These are phyloP conservation scores for Pandemis heparana DNA, from an alignment of 2,888 invertebrate genomes.

Conservation along the genomic window DNA sequence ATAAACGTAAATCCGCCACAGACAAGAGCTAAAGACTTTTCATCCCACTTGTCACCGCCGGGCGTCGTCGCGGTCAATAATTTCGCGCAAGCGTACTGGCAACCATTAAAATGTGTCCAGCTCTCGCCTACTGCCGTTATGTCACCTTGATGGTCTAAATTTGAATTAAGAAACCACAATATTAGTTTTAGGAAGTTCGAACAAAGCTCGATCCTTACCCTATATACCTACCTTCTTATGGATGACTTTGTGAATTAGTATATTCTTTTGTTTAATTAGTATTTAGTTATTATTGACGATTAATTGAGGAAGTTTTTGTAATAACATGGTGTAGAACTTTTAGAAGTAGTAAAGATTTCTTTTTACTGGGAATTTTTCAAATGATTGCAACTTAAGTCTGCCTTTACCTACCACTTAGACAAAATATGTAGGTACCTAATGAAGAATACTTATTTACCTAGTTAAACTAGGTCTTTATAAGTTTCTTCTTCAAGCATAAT, in stretches of 20 bases:
- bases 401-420: background rate
- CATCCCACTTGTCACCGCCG: conserved; percentile 54
- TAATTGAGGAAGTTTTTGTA: too few relatives aligned
- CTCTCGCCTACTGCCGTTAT: background rate
- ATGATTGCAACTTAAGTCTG: background rate
- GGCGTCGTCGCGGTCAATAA: conserved; percentile 69
- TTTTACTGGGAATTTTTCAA: background rate
- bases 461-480: too few relatives aligned
- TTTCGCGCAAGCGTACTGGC: conserved; percentile 67
- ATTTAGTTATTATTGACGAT: too few relatives aligned
- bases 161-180: background rate
- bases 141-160: background rate
- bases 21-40: conserved; percentile 39
- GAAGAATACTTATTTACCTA: too few relatives aligned
- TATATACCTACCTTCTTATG: background rate
- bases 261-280: background rate
- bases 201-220: background rate
- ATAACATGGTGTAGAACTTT: too few relatives aligned
- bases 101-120: conserved; percentile 45
- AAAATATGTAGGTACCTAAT: background rate
- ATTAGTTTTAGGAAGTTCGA: background rate
- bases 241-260: background rate
- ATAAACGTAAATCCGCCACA: conserved; percentile 36
- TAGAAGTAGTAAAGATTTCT: too few relatives aligned
- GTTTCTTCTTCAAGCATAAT: too few relatives aligned